Evolutionary conservation across 2,888 invertebrate species (phyloP), one percentile per base, ranked within the genome.

Genomic region (Gastrophysa polygoni): DNA sequence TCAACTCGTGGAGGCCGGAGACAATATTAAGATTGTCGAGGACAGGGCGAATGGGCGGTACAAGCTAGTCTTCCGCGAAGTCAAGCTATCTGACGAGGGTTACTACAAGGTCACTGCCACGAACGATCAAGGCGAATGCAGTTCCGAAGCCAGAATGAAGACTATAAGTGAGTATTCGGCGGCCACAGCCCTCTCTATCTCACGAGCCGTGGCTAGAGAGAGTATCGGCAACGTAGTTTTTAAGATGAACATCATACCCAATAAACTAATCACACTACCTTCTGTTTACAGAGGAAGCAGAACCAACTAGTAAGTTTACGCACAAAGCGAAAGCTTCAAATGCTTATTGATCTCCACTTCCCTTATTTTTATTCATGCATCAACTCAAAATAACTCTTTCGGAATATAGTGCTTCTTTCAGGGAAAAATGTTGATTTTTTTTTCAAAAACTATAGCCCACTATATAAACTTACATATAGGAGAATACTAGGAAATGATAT

Each of bases 21-120:
- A 85, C 1, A 84, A 83, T 60, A 83, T 85, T 66, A 85, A 85
- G n/a, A 84, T 88, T 49, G 81, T 85, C 0, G 87, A 87, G 66
- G 89, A 91, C 72, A 81, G 82, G 14, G 84, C 83, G 3, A 85
- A 85, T n/a, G 89, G 88, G 72, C 85, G 84, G 5, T 90, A 89
- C 79, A 88, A 89, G 73, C 83, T 96, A 52, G 83, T 87, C 8
- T 87, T 96, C 65, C 89, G 89, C 73, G 86, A 88, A 24, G 87
- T 91, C 0, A 84, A 86, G 21, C 81, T 90, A 21, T 86, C 87
- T 1, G 95, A 96, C 75, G 90, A 86, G 14, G 95, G 94, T 0
- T 85, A 85, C 1, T 96, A 96, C 78, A 89, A 88, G 1, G 85
- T 95, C 43, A 86, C 86, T 0, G 95, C 94, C 6, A 88, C 85